A percentile compares a stretch with the other conserved stretches of the same genome.
These are phyloP conservation scores for Melanotaenia boesemani DNA, from an alignment of 2,797 vertebrate genomes.

Conservation along the genomic window DNA sequence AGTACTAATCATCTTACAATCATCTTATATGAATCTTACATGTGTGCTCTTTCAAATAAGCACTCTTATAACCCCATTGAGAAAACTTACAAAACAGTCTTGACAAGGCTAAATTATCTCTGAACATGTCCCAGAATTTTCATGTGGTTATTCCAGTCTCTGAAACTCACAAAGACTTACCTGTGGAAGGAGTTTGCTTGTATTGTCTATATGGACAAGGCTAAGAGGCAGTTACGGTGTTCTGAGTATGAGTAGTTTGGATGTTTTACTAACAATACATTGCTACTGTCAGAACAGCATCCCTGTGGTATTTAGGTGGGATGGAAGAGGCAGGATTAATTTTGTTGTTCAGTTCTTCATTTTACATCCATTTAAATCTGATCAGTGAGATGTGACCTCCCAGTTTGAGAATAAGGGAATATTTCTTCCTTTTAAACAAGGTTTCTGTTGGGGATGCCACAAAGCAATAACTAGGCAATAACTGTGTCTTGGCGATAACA, in stretches of 20 bases:
- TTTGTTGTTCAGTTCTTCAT: conserved; percentile 30
- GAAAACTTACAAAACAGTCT: no score
- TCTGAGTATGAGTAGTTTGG: conserved; percentile 14
- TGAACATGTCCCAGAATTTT: no score
- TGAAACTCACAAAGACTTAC: no score
- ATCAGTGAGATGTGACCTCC: conserved; percentile 41
- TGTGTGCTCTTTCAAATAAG: conserved; percentile 28
- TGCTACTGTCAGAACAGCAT: conserved; percentile 6
- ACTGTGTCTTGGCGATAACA: conserved; percentile 43
- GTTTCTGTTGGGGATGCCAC: conserved; percentile 43
- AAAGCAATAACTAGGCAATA: conserved; percentile 16
- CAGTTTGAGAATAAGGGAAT: conserved; percentile 23
- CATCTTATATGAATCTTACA: conserved; percentile 30
- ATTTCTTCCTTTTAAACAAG: conserved; percentile 40
- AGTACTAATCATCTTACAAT: conserved; percentile 28
- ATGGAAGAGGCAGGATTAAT: conserved; percentile 28
- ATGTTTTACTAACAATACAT: conserved; percentile 9
- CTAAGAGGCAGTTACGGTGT: no score
- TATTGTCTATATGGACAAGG: no score
- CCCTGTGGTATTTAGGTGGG: conserved; percentile 27
- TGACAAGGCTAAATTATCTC: no score
- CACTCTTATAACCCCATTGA: background rate
- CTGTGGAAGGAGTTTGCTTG: no score
- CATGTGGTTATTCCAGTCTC: no score
- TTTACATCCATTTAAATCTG: conserved; percentile 53